These are phyloP conservation scores for Leptinotarsa peninsularis DNA, from an alignment of 2,888 invertebrate species.

Conservation along the genomic window DNA sequence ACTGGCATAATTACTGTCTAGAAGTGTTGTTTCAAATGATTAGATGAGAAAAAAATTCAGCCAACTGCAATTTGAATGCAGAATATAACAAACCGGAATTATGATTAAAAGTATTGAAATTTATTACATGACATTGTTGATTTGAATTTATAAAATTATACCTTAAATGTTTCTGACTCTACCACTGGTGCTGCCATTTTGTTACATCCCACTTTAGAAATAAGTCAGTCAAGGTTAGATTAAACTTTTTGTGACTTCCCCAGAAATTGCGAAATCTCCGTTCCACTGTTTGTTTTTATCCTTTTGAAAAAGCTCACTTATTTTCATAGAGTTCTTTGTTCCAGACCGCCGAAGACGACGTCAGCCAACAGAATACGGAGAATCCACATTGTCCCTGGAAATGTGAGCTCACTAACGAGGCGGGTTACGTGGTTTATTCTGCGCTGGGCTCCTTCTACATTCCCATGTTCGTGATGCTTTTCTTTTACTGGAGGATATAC, in stretches of 20 bases:
- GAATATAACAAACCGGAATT: too few relatives aligned
- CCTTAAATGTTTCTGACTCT: too few relatives aligned
- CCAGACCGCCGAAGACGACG: constrained; percentile 24
- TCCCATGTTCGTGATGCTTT: constrained; percentile 97
- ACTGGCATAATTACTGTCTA: too few relatives aligned
- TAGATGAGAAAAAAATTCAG: too few relatives aligned
- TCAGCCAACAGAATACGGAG: constrained; percentile 22
- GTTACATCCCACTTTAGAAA: background rate
- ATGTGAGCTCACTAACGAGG: constrained; percentile 92
- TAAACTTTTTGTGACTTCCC: background rate
- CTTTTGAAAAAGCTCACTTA: constrained; percentile 3
- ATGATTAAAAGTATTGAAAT: too few relatives aligned
- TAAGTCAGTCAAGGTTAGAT: background rate
- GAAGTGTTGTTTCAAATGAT: too few relatives aligned
- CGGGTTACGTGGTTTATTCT: constrained; percentile 96
- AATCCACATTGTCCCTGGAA: constrained; percentile 77
- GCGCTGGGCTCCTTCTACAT: constrained; percentile 98
- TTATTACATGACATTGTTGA: too few relatives aligned
- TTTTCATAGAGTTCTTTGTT: constrained; percentile 1
- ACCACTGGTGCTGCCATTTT: background rate
- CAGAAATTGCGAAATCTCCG: constrained; percentile 4
- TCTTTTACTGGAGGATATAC: constrained; percentile 98
- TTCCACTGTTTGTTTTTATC: constrained; percentile 11
- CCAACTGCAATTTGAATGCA: too few relatives aligned
- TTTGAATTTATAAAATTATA: too few relatives aligned